Evolutionary conservation across 2,113 vertebrate genomes (phyloP).

Genomic region (Forbesichthys agassizii): DNA sequence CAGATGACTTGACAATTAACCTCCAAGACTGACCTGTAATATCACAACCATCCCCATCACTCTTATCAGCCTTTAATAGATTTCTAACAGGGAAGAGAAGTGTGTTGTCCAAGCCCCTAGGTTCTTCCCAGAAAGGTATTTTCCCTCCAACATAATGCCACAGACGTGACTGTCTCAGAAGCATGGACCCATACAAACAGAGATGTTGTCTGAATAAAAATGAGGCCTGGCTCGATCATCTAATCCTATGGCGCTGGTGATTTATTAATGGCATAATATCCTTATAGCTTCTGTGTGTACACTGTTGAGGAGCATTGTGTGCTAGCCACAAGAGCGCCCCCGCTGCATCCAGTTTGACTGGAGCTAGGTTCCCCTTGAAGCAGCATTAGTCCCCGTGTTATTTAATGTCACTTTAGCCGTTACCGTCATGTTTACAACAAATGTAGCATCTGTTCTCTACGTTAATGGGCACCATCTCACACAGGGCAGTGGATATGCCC

Average conservation of each 20-base stretch:
- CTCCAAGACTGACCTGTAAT: slow-evolving; percentile 74
- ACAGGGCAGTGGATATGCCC: slow-evolving; percentile 18
- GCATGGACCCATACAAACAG: not conserved
- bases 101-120: slow-evolving; percentile 55
- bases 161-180: not conserved
- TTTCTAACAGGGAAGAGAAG: slow-evolving; percentile 59
- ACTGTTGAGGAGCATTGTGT: slow-evolving; percentile 28
- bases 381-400: slow-evolving; percentile 46
- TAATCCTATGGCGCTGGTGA: slow-evolving; percentile 4
- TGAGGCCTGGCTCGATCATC: not conserved
- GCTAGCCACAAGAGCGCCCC: slow-evolving; percentile 47
- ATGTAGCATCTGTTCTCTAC: slow-evolving; percentile 51
- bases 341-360: slow-evolving; percentile 53
- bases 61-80: no score
- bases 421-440: slow-evolving; percentile 50
- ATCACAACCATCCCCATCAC: slow-evolving; percentile 44
- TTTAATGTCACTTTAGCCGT: slow-evolving; percentile 57
- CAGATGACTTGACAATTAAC: slow-evolving; percentile 74
- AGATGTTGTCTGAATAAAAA: slow-evolving; percentile 27
- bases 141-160: not conserved
- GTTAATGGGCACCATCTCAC: slow-evolving; percentile 43
- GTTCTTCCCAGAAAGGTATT: slow-evolving; percentile 34
- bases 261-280: no score
- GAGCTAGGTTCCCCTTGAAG: slow-evolving; percentile 37
- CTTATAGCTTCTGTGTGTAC: slow-evolving; percentile 19